A percentile compares a stretch with the other conserved stretches of the same genome.
Evolutionary conservation across 2,113 vertebrate genomes (phyloP).

Genomic region (Mirounga angustirostris): DNA sequence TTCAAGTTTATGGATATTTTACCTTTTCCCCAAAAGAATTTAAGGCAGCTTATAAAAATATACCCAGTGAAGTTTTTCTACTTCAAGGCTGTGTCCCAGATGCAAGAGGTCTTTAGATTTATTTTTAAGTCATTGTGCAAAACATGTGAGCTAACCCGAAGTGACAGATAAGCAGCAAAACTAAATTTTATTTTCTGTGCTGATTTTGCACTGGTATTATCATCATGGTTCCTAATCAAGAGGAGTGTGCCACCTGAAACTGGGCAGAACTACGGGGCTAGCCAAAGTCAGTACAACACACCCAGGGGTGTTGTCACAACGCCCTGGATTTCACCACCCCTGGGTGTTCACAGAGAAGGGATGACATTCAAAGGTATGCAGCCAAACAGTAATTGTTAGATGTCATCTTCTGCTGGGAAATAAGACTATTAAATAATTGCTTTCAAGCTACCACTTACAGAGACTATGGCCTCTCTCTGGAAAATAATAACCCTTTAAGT

Average conservation of each 20-base stretch:
- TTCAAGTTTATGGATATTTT: background rate
- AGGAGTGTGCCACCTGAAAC: conserved; percentile 72
- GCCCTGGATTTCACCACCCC: conserved; percentile 75
- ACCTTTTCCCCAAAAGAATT: background rate
- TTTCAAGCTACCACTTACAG: conserved; percentile 11
- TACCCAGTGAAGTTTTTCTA: background rate
- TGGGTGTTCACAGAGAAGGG: conserved; percentile 69
- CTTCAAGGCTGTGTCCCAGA: background rate
- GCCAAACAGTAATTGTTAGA: conserved; percentile 58
- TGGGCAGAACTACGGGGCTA: conserved; percentile 51
- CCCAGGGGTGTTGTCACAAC: conserved; percentile 71
- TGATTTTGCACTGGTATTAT: background rate
- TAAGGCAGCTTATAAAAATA: background rate
- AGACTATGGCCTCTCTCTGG: background rate
- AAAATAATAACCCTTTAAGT: conserved; percentile 43
- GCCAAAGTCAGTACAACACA: conserved; percentile 43
- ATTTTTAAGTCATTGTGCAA: conserved; percentile 9
- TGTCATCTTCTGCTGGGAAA: conserved; percentile 68
- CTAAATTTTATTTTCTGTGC: background rate
- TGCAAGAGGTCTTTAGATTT: background rate
- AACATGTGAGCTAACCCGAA: background rate
- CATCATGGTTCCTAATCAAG: background rate
- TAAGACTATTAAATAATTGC: conserved; percentile 57
- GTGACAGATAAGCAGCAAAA: background rate
- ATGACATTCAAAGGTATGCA: conserved; percentile 54